Percentiles rank a stretch among this genome's conserved stretches.
phyloP scores from a whole-genome alignment of 2,797 vertebrate genomes.

The Urosaurus nigricauda region DNA sequence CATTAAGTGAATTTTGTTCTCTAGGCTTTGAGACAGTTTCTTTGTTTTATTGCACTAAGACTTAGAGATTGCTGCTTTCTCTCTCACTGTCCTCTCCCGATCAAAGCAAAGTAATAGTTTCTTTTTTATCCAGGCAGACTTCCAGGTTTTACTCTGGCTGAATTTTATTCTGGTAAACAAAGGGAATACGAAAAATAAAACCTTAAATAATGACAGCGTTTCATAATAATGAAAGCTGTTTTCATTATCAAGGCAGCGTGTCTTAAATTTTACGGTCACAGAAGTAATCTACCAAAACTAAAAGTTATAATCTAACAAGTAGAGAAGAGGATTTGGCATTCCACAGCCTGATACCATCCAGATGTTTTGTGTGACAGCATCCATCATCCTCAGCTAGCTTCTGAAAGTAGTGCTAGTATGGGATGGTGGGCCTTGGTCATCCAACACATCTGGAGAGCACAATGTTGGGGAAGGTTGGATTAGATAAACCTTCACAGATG shows the following conservation, averaged over 20 bases:
- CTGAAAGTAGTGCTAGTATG: neutral
- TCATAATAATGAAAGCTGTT: neutral
- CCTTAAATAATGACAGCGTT: neutral
- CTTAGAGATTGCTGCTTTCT: neutral
- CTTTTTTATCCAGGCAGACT: constrained; percentile 24
- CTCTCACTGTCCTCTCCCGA: too few relatives aligned
- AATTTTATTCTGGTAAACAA: neutral
- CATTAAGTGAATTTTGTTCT: constrained; percentile 42
- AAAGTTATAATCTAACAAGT: constrained; percentile 28
- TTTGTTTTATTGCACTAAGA: constrained; percentile 26
- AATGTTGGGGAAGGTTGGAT: neutral
- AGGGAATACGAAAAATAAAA: neutral
- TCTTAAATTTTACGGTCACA: neutral
- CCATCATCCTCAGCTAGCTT: neutral
- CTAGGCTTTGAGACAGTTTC: constrained; percentile 36
- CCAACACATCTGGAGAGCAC: neutral
- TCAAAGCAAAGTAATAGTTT: neutral
- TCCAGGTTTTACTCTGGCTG: neutral
- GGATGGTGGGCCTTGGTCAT: neutral
- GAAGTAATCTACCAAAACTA: neutral
- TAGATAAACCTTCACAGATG: neutral
- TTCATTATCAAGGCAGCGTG: neutral
- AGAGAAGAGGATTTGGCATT: neutral
- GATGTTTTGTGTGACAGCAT: neutral
- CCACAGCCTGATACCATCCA: neutral